Conservation (phyloP, 2,888 invertebrate genomes). For the Stenodera caucasica region DNA sequence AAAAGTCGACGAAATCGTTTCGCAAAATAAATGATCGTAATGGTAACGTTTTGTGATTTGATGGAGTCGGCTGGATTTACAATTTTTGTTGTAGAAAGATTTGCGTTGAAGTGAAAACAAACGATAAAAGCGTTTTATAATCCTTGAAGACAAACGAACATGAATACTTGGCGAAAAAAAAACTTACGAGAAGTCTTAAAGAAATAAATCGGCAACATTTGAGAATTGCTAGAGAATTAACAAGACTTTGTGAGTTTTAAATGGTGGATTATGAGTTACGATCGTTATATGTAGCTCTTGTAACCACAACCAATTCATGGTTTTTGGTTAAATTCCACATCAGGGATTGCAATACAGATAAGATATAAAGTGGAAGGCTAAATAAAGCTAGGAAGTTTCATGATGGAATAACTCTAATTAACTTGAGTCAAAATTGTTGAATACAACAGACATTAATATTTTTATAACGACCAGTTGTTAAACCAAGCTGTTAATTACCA, state of each 20-base stretch:
- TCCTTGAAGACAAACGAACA: neutral
- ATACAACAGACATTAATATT: neutral
- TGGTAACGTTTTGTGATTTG: neutral
- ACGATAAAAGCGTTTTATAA: neutral
- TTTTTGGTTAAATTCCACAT: neutral
- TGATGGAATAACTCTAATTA: neutral
- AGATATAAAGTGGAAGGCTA: neutral
- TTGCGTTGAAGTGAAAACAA: neutral
- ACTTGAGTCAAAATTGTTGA: neutral
- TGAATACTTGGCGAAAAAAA: neutral
- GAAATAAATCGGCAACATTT: neutral
- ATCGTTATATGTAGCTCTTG: neutral
- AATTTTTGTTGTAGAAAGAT: neutral
- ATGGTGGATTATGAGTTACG: neutral
- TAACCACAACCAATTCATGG: neutral
- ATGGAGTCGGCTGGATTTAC: neutral
- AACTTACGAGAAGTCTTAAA: neutral
- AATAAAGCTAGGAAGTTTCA: neutral
- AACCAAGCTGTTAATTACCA: neutral
- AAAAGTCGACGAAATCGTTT: neutral
- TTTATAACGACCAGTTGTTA: conserved; percentile 2
- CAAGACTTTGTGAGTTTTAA: too few relatives aligned
- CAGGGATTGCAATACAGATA: neutral
- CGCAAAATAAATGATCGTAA: neutral
- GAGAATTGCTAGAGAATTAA: neutral